Base-by-base conservation (phyloP, 2,113 vertebrate genomes). In the Circaetus cinerascens region DNA sequence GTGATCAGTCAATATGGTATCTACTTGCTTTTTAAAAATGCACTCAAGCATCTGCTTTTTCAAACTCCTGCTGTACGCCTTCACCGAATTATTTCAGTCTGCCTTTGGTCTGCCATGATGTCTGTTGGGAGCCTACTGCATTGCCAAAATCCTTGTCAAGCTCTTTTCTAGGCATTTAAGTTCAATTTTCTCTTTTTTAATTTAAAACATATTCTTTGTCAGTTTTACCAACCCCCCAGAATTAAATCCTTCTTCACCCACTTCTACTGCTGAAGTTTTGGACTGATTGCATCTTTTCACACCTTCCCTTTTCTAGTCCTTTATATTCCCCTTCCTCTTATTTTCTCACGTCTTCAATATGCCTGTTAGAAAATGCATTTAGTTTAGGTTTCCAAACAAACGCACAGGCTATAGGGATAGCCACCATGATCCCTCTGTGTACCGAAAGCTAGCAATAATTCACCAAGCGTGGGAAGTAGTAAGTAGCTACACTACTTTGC, bases 231-330 rank as follows among this genome's bases (percentile, higher is more conserved):
- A 53, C 57, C 77, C 94, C 45, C 32, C 34, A 95, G 94, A 91
- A 97, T 91, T n/a, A 83, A 71, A 18, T 22, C 76, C 36, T 66
- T 85, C 95, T 40, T 67, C 78, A 93, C 94, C 73, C 8, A 34
- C 95, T 97, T 97, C 46, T 79, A 72, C 87, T 57, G 82, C 84
- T 85, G 48, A 83, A 83, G 55, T 89, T 97, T 92, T 88, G 96
- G 95, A 93, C n/a, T 17, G 10, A 51, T 21, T 13, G 53, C 22
- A 32, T 69, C 91, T 83, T 85, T 66, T 76, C 53, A 62, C n/a
- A 5, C 27, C 85, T 41, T 92, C 91, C 67, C 90, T 97, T 92
- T 93, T 45, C 90, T 6, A 25, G 43, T 2, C 20, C 8, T 4
- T n/a, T 59, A 17, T n/a, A 17, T 11, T 75, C 8, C n/a, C 30